A percentile compares a stretch with the other conserved stretches of the same genome.
Evolutionary conservation across 2,888 invertebrate species (phyloP).

Genomic region (Nudaria mundana): DNA sequence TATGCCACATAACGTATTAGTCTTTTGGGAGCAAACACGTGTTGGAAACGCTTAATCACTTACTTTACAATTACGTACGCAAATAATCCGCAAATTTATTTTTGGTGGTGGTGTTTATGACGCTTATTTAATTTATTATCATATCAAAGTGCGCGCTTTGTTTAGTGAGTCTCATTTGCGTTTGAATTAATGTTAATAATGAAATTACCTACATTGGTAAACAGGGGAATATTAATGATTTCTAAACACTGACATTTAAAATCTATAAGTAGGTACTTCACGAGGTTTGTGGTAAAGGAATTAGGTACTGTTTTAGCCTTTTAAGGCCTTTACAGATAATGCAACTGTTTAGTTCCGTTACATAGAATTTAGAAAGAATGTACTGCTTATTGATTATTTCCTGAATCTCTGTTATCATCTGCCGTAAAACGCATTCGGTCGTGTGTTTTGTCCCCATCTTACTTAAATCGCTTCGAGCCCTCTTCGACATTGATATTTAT

Average conservation of each 20-base stretch:
- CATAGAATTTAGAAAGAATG: slow-evolving; percentile 39
- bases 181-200: slow-evolving; percentile 69
- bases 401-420: slow-evolving; percentile 53
- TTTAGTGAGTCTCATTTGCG: slow-evolving; percentile 65
- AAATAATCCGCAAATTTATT: slow-evolving; percentile 78
- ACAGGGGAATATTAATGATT: slow-evolving; percentile 62
- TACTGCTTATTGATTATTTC: slow-evolving; percentile 61
- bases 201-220: slow-evolving; percentile 62
- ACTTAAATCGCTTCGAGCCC: slow-evolving; percentile 55
- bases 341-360: too few species aligned
- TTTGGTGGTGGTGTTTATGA: slow-evolving; percentile 71
- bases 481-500: slow-evolving; percentile 72
- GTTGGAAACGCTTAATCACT: slow-evolving; percentile 77
- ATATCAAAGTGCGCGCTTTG: slow-evolving; percentile 73
- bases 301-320: too few species aligned
- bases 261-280: too few species aligned
- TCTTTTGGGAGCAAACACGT: slow-evolving; percentile 76
- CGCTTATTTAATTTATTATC: slow-evolving; percentile 77
- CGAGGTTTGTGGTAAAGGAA: too few species aligned
- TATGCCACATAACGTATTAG: slow-evolving; percentile 77
- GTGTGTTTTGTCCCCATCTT: slow-evolving; percentile 51
- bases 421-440: slow-evolving; percentile 62
- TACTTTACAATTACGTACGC: slow-evolving; percentile 76
- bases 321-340: too few species aligned
- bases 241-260: slow-evolving; percentile 54